Evolutionary conservation across 2,113 vertebrate species (phyloP), one percentile per base, ranked within the genome.

Genomic region (Notarius lentiginosus): DNA sequence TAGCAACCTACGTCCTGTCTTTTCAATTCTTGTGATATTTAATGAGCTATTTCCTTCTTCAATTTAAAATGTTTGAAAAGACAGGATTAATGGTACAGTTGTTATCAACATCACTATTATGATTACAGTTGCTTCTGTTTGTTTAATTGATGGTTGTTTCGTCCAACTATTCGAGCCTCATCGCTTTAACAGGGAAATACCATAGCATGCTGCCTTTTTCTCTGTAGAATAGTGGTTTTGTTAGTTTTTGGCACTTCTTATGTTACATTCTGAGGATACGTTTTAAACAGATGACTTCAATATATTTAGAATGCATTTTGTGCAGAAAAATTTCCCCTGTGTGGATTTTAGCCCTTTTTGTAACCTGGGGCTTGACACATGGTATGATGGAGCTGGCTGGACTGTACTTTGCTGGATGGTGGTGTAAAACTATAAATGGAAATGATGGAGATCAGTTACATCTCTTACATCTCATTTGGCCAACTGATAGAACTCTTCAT

Each of bases 381-480:
- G 68, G 49, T 22, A 65, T 83, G 63, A 55, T 18, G 47, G 77
- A 84, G 91, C 18, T 56, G 91, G 90, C 94, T 91, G 92, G 88
- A 61, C 91, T 89, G 86, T 84, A 84, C 90, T 91, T 76, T 93
- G 82, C 88, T 90, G 89, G 90, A 90, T 92, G 92, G 91, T 84
- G 90, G 76, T 84, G 82, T 89, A 91, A 87, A 90, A 86, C 87
- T 91, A 87, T 93, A 93, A 93, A 92, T 83, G 79, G 73, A 79
- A 55, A 86, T 89, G 84, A 92, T 88, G 87, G 87, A 70, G 90
- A 91, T 91, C 90, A 75, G 89, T 92, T 92, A 85, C 70, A 90
- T 86, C 86, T 90, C 84, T 68, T 81, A 81, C 65, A 27, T 92
- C 91, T 92, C 89, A 17, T 72, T 89, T 88, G 92, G 89, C 88